A percentile compares a stretch with the other conserved stretches of the same genome.
Evolutionary conservation across 2,888 invertebrate species (phyloP).

Genomic region (Anoncus sp.): DNA sequence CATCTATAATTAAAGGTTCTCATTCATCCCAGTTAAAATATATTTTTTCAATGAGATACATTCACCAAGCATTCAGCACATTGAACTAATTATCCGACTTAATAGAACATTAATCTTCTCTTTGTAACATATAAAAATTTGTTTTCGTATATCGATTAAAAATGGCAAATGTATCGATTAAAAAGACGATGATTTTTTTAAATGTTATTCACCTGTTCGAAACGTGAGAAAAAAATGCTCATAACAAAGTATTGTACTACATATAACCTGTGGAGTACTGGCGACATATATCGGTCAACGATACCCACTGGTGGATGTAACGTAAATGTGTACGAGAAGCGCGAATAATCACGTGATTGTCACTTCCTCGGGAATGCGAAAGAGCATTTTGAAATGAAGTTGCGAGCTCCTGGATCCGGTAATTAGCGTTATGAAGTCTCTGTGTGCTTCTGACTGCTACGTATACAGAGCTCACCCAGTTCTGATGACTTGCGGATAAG

Average conservation of each 20-base stretch:
- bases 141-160: not conserved
- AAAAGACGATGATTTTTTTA: not conserved
- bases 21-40: slow-evolving; percentile 47
- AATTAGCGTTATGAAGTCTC: slow-evolving; percentile 82
- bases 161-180: not conserved
- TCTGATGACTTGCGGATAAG: slow-evolving; percentile 63
- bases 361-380: slow-evolving; percentile 18
- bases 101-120: too few species aligned
- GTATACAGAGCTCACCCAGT: slow-evolving; percentile 34
- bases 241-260: not conserved
- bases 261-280: not conserved
- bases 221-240: not conserved
- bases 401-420: slow-evolving; percentile 79
- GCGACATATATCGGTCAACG: slow-evolving; percentile 17
- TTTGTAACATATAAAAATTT: too few species aligned
- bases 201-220: not conserved
- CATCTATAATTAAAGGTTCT: slow-evolving; percentile 76
- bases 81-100: not conserved
- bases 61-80: not conserved
- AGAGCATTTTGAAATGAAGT: slow-evolving; percentile 56
- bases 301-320: slow-evolving; percentile 11
- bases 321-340: not conserved
- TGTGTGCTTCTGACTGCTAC: slow-evolving; percentile 63
- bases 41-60: not conserved
- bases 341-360: slow-evolving; percentile 35